Percentiles rank a stretch among this genome's conserved stretches.
Evolutionary conservation across 2,113 vertebrate species (phyloP).

Genomic region (Pitta sordida): DNA sequence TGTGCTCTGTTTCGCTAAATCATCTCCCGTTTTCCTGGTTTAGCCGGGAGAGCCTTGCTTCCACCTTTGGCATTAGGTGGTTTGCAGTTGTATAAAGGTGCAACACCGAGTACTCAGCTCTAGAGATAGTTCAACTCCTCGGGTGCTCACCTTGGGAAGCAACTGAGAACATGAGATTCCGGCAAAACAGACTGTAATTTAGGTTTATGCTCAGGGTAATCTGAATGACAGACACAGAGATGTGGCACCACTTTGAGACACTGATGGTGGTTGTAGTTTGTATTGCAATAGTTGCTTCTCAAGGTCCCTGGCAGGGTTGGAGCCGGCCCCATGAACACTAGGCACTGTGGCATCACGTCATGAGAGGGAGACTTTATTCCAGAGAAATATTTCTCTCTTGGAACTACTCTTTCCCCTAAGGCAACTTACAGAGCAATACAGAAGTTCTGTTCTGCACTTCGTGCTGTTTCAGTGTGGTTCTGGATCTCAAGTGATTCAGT

Average conservation of each 20-base stretch:
- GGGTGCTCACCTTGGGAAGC: not conserved
- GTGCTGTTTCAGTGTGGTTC: accelerated
- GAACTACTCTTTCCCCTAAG: not conserved
- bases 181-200: not conserved
- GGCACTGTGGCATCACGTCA: not conserved
- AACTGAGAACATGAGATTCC: not conserved
- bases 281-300: not conserved
- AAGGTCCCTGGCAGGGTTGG: not conserved
- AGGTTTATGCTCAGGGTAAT: accelerated
- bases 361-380: not conserved
- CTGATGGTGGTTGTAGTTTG: not conserved
- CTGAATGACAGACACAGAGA: not conserved
- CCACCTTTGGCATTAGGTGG: accelerated
- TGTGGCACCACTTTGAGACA: not conserved
- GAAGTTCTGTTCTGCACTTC: not conserved
- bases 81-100: not conserved
- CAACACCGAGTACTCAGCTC: not conserved
- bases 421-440: not conserved
- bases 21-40: not conserved
- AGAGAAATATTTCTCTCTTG: not conserved
- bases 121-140: not conserved
- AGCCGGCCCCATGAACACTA: not conserved
- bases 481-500: no score
- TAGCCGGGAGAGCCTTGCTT: not conserved
- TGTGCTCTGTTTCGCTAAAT: accelerated